Evolutionary conservation across 2,113 vertebrate genomes (phyloP), one percentile per base, ranked within the genome.

Genomic region (Gyps fulvus): DNA sequence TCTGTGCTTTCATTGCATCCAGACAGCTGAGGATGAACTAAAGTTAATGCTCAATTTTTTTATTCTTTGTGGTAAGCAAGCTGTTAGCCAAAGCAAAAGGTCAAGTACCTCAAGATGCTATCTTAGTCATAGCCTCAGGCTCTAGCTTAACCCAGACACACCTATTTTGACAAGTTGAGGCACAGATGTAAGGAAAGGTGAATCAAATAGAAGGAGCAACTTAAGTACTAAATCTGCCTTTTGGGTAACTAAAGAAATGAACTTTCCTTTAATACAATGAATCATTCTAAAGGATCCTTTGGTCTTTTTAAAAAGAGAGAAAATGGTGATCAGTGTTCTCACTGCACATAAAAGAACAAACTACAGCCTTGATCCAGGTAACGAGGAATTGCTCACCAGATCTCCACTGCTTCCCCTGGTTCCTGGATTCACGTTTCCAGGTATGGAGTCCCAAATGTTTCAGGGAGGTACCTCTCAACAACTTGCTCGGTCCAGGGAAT

Each of bases 361-460:
- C 6, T 45, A 31, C 29, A 74, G 40, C 10, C 27, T 27, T 40
- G 5, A 63, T 7, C 1, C 23, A 67, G 20, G 8, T 83, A 42
- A 57, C 3, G 9, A 10, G 22, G 19, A 65, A 69, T 12, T 36
- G 11, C 22, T 84, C 29, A 57, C 3, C 29, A 87, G 16, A 38
- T 72, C 7, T 43, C 19, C 21, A 71, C 6, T 7, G 23, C 25
- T 38, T 45, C 29, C 8, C 3, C 16, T 45, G 11, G 7, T 65
- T 78, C 32, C 74, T 89, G 18, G 13, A 40, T 10, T 50, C 40
- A 40, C 3, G 76, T 76, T 91, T 79, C 50, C 10, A 34, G 19
- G 7, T 55, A 19, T 12, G 2, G 10, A n/a, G 9, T 36, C 23
- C 8, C 45, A 58, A 16, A 25, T 0, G 2, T 54, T 77, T 10